Conservation (phyloP, 2,113 vertebrate species). For the Grantiella picta region DNA sequence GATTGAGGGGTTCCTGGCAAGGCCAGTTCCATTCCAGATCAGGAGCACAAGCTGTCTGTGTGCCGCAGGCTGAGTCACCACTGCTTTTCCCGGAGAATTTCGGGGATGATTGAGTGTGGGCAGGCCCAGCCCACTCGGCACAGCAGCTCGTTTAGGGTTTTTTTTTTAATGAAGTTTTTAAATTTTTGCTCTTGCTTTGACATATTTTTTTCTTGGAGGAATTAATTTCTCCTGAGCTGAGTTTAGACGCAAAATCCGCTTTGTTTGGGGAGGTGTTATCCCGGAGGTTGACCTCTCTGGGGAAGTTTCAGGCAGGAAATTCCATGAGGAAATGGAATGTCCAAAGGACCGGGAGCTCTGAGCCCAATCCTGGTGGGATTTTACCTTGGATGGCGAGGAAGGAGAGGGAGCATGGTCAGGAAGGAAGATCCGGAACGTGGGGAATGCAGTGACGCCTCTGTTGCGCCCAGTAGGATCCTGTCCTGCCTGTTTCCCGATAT, state of each 20-base stretch:
- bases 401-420: too few relatives aligned
- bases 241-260: neutral
- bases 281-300: neutral
- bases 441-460: neutral
- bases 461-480: neutral
- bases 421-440: neutral
- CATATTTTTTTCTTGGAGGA: neutral
- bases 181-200: slow-evolving; percentile 19
- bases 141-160: neutral
- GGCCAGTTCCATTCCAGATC: neutral
- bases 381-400: neutral
- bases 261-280: neutral
- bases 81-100: slow-evolving; percentile 43
- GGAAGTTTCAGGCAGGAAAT: neutral
- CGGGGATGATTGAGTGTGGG: slow-evolving; percentile 20
- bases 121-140: slow-evolving; percentile 30
- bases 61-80: slow-evolving; percentile 43
- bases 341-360: neutral
- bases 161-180: slow-evolving; percentile 3
- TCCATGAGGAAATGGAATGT: neutral
- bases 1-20: neutral
- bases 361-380: neutral
- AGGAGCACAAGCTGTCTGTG: neutral
- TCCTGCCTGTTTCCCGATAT: neutral
- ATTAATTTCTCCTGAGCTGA: neutral